Evolutionary conservation across 1,140 invertebrate species (phyloP), one percentile per base, ranked within the genome.

Genomic region (Amphibalanus amphitrite): DNA sequence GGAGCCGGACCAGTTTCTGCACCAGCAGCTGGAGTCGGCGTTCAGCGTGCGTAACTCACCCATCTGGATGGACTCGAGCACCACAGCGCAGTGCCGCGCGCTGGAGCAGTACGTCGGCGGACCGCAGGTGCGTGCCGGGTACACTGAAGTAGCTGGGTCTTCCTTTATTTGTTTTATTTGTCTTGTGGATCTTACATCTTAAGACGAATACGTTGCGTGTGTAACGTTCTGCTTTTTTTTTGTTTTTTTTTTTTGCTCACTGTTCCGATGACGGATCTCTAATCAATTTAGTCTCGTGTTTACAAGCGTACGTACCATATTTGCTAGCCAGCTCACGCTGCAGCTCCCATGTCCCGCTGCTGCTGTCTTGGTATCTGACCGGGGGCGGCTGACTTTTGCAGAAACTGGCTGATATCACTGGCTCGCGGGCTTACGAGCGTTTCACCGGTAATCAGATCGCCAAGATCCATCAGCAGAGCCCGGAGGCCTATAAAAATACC

Each of bases 11-110:
- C 86, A 89, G 77, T 92, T 91, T 79, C 79, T 97, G 26, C 88
- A 94, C 80, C 86, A 90, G 69, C 92, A 97, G 80, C 81, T 97
- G 23, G 85, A 85, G 0, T 75, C 76, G 72, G 83, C 84, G 25
- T 98, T 98, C 80, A 86, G 90, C 23, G 76, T 92, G 1, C 79
- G 84, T 0, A 84, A 91, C 71, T 92, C 92, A n/a, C 95, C 95
- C 0, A 86, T 96, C 33, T 98, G 95, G 95, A 95, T 96, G 93
- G 95, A 98, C 80, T 89, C 90, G 0, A 95, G 91, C 74, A 97
- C 95, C 0, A 85, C 83, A 0, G 81, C 84, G 67, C 87, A 96
- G 75, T 97, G 95, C 79, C 79, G 82, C 67, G 80, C 87, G 71
- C 79, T 97, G 65, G 93, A 97, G 80, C 83, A 88, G 40, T 84